These are phyloP conservation scores for Lithophane ornitopus DNA, from an alignment of 2,888 invertebrate genomes.

Conservation along the genomic window DNA sequence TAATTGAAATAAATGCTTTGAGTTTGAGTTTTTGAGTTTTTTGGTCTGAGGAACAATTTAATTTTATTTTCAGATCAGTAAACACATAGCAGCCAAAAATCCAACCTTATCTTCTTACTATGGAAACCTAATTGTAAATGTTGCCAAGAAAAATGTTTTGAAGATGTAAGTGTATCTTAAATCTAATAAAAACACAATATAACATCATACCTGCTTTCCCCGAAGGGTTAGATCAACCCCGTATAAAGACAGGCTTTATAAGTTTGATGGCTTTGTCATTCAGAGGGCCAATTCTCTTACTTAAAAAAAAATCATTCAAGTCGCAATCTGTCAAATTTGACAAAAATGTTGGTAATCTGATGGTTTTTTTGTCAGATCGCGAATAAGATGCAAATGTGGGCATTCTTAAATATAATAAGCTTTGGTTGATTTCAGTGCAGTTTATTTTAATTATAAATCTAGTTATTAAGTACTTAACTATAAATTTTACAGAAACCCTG, in stretches of 20 bases:
- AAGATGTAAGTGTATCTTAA: constrained; percentile 86
- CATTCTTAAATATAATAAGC: too few species aligned
- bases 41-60: not conserved
- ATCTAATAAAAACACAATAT: constrained; percentile 8
- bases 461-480: not conserved
- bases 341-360: too few species aligned
- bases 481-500: constrained; percentile 88
- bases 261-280: not conserved
- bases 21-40: too few species aligned
- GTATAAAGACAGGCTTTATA: too few species aligned
- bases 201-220: not conserved
- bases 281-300: too few species aligned
- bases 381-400: too few species aligned
- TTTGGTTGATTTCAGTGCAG: not conserved
- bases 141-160: constrained; percentile 91
- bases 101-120: constrained; percentile 89
- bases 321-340: too few species aligned
- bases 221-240: not conserved
- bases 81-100: constrained; percentile 81
- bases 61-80: constrained; percentile 86
- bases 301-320: too few species aligned
- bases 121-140: constrained; percentile 88
- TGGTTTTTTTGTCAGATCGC: too few species aligned
- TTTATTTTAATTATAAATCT: too few species aligned
- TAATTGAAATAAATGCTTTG: too few species aligned